Base-by-base conservation (phyloP, 2,888 invertebrate genomes). In the Orchesellides sinensis region DNA sequence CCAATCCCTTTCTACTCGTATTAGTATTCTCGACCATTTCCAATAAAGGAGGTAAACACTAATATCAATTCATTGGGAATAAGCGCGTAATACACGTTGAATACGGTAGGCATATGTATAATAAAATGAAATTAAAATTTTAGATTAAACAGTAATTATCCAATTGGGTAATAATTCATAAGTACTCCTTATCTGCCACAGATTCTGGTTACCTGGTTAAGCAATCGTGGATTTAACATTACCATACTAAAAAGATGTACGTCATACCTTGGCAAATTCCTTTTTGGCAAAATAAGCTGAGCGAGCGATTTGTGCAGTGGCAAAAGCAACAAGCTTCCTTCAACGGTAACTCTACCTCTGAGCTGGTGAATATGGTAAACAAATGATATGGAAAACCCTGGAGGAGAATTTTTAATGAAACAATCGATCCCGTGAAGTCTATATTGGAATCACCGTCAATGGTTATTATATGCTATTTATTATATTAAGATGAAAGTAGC, bases 1-100 rank as follows among this genome's bases (percentile, higher is more conserved):
- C 86, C 47, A 80, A 68, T 8, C 78, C 80, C 45, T 68, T 66
- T n/a, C 49, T 68, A 10, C 68, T 83, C 12, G 83, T 68, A 14
- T 81, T 56, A 12, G 12, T 21, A n/a, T 54, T 40, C 23, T 61
- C 35, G 0, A 77, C 59, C 77, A 77, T 77, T 56, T 19, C 45
- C 12, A 77, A 17, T 14, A 77, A 23, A 17, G 45, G 32, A 45
- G 77, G 68, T 10, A 77, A 23, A 21, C 70, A 49, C 73, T 73
- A 17, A 17, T 21, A n/a, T 8, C 17, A 52, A 1, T n/a, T n/a
- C n/a, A n/a, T n/a, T n/a, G n/a, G n/a, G n/a, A n/a, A n/a, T n/a
- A 10, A 52, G 17, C 8, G 17, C 5, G 10, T 14, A 40, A 40
- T 40, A 8, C 10, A 40, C 10, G 32, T 32, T 32, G 32, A 10